These are phyloP conservation scores for Cheilosia urbana DNA, from an alignment of 2,888 invertebrate genomes.

Conservation along the genomic window DNA sequence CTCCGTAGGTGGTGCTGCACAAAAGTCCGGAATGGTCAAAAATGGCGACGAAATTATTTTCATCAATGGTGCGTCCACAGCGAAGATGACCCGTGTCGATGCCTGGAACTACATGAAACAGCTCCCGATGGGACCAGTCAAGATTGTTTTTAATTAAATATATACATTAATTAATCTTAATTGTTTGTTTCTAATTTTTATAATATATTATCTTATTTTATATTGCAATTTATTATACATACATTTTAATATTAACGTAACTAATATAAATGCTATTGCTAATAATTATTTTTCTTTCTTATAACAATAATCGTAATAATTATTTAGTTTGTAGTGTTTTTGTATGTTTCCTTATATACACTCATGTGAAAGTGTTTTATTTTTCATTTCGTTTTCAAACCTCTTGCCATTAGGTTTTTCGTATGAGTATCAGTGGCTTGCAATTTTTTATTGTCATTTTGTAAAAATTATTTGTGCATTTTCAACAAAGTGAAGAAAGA, in stretches of 20 bases:
- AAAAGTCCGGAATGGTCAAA: conserved; percentile 92
- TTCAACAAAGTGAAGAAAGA: conserved; percentile 21
- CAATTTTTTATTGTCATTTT: conserved; percentile 8
- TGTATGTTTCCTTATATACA: conserved; percentile 33
- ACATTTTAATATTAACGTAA: conserved; percentile 21
- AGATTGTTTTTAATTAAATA: conserved; percentile 78
- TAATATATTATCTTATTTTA: conserved; percentile 18
- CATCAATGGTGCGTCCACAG: conserved; percentile 92
- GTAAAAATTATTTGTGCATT: conserved; percentile 43
- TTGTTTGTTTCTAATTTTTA: conserved; percentile 27
- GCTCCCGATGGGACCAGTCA: conserved; percentile 92
- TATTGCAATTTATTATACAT: conserved; percentile 31
- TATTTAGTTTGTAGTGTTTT: conserved; percentile 59
- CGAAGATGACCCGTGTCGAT: conserved; percentile 94
- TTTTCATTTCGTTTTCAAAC: conserved; percentile 14
- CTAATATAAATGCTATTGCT: conserved; percentile 38
- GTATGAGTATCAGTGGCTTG: conserved; percentile 20
- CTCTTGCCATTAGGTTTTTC: conserved; percentile 71
- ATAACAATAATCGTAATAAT: conserved; percentile 43
- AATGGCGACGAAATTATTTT: conserved; percentile 94
- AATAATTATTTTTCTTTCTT: conserved; percentile 23
- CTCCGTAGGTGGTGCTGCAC: conserved; percentile 92
- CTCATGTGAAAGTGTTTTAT: background rate
- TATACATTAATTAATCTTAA: conserved; percentile 50
- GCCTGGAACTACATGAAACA: conserved; percentile 97